phyloP scores from a whole-genome alignment of 2,888 invertebrate species.

The Leptinotarsa haldemani region DNA sequence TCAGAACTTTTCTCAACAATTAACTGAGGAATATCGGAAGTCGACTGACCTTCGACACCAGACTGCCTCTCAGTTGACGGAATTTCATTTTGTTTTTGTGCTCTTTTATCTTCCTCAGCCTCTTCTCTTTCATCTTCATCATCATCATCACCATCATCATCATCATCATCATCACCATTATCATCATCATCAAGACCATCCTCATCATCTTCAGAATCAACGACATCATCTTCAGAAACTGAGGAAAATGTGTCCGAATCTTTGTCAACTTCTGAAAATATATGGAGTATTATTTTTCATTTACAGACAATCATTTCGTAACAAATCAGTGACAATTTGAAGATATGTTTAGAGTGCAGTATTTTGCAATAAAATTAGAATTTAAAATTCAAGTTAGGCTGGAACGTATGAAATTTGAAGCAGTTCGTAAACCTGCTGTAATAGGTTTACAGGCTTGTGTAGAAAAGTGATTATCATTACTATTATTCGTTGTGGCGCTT shows the following conservation, averaged over 20 bases:
- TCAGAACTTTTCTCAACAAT: background rate
- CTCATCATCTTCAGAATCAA: conserved; percentile 42
- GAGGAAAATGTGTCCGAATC: conserved; percentile 41
- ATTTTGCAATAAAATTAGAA: no score
- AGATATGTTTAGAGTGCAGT: no score
- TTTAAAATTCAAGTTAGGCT: no score
- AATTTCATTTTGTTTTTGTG: background rate
- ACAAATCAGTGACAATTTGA: no score
- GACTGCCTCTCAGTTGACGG: background rate
- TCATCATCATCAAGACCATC: conserved; percentile 50
- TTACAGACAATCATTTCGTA: no score
- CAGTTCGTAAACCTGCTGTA: no score
- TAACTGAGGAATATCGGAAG: background rate
- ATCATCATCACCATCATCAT: conserved; percentile 22
- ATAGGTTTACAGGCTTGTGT: no score
- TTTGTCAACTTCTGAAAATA: conserved; percentile 27
- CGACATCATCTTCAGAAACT: conserved; percentile 43
- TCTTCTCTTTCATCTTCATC: conserved; percentile 40
- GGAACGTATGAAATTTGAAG: no score
- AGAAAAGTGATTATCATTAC: no score
- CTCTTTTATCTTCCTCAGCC: conserved; percentile 31
- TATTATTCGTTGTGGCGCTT: no score
- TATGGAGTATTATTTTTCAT: background rate
- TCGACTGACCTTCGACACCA: background rate
- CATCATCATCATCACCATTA: conserved; percentile 50